A percentile compares a stretch with the other conserved stretches of the same genome.
Conservation (phyloP, 1,140 invertebrate species). For the Drosophila melanica region DNA sequence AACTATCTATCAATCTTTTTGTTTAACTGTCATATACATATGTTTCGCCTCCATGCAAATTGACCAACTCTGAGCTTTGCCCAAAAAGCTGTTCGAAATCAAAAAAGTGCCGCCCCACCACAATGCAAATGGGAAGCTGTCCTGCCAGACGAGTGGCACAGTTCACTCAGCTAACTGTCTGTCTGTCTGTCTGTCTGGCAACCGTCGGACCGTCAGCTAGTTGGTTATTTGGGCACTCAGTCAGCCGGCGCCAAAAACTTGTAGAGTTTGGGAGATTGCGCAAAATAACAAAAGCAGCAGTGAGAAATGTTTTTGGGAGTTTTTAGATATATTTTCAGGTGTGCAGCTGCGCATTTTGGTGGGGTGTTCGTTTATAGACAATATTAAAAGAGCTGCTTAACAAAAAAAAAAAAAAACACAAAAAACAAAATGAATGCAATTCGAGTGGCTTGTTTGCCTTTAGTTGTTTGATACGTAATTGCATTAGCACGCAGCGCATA, state of each 20-base stretch:
- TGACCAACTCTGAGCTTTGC: conserved; percentile 11
- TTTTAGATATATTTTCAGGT: conserved; percentile 16
- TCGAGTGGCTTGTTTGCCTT: conserved; percentile 14
- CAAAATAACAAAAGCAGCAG: conserved; percentile 19
- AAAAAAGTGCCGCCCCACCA: conserved; percentile 35
- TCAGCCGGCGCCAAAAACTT: conserved; percentile 18
- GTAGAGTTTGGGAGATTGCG: conserved; percentile 32
- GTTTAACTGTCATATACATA: conserved; percentile 28
- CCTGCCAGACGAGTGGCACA: conserved; percentile 38
- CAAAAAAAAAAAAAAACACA: too few relatives aligned
- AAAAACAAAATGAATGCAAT: conserved; percentile 45
- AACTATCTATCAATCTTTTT: conserved; percentile 14
- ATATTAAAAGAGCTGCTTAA: conserved; percentile 16
- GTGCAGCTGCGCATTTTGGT: conserved; percentile 37
- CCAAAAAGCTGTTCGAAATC: background rate
- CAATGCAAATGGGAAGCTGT: conserved; percentile 41
- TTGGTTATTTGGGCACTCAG: conserved; percentile 14
- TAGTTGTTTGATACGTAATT: conserved; percentile 47
- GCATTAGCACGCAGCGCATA: conserved; percentile 27
- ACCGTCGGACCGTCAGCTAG: conserved; percentile 5
- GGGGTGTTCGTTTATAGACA: conserved; percentile 22
- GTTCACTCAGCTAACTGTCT: conserved; percentile 70
- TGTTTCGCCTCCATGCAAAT: conserved; percentile 12
- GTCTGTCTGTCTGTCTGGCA: conserved; percentile 22
- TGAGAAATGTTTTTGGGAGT: conserved; percentile 30